These are phyloP conservation scores for Fragum whitleyi DNA, from an alignment of 2,888 invertebrate genomes.

Conservation along the genomic window DNA sequence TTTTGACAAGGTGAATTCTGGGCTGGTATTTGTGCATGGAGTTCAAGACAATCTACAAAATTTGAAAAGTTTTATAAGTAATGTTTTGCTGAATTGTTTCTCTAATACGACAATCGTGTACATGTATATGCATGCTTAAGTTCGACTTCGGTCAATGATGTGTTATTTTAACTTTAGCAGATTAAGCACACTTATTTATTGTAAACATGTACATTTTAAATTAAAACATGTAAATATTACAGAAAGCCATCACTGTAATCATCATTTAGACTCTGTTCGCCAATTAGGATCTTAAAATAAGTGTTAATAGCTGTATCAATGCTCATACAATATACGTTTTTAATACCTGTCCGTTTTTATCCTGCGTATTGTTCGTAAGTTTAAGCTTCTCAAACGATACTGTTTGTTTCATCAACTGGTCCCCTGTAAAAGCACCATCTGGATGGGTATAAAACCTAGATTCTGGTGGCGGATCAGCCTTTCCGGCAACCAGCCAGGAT, in stretches of 20 bases:
- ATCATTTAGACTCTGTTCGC: too few relatives aligned
- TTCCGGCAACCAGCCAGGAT: constrained; percentile 98
- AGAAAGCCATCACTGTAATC: too few relatives aligned
- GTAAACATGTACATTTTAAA: too few relatives aligned
- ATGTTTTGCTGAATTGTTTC: not conserved
- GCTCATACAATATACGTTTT: too few relatives aligned
- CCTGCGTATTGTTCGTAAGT: constrained; percentile 98
- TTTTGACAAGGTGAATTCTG: constrained; percentile 96
- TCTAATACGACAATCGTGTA: not conserved
- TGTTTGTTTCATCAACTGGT: constrained; percentile 97
- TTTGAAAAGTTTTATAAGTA: too few relatives aligned
- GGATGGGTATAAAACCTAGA: constrained; percentile 97
- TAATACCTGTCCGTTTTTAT: constrained; percentile 84
- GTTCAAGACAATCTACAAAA: constrained; percentile 96
- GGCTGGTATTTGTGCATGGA: constrained; percentile 99
- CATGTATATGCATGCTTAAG: not conserved
- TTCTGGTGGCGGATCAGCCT: constrained; percentile 96
- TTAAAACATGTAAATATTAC: too few relatives aligned
- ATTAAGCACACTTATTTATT: too few relatives aligned
- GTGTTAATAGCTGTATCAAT: too few relatives aligned
- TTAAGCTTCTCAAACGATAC: constrained; percentile 99
- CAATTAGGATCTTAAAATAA: too few relatives aligned
- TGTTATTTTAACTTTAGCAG: too few relatives aligned
- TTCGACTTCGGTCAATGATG: too few relatives aligned
- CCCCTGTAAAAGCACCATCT: constrained; percentile 97